phyloP scores from a whole-genome alignment of 2,113 vertebrate species.

The Phylloscopus whistleri region DNA sequence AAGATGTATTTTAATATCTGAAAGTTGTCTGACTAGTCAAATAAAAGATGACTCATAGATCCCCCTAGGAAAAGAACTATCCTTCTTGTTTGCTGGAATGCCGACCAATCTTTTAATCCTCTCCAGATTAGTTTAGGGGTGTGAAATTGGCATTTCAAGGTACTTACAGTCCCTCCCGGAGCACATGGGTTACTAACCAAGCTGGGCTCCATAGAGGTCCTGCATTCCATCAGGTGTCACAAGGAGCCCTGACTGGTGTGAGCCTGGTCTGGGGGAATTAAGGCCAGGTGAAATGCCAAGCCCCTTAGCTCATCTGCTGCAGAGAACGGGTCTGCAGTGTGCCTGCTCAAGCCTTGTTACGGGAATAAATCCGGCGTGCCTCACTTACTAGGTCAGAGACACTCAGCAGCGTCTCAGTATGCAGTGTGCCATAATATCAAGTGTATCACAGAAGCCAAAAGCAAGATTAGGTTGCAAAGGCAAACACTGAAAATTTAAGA shows the following conservation, averaged over 20 bases:
- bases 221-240: neutral
- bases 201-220: neutral
- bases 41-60: conserved; percentile 7
- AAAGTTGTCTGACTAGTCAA: neutral
- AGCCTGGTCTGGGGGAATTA: neutral
- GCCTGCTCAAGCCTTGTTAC: neutral
- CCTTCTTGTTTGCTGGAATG: neutral
- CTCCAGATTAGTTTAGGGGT: neutral
- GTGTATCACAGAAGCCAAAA: neutral
- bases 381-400: conserved; percentile 11
- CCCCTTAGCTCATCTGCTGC: conserved; percentile 31
- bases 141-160: neutral
- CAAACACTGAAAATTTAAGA: neutral
- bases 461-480: neutral
- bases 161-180: neutral
- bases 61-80: neutral
- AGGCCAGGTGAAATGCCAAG: conserved; percentile 28
- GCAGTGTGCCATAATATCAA: neutral
- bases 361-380: neutral
- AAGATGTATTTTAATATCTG: conserved; percentile 4
- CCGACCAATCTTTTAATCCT: neutral
- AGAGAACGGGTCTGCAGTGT: neutral
- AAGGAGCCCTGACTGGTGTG: neutral
- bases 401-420: neutral
- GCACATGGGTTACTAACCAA: neutral